Evolutionary conservation across 2,888 invertebrate species (phyloP).

Genomic region (Polylopha cassiicola): DNA sequence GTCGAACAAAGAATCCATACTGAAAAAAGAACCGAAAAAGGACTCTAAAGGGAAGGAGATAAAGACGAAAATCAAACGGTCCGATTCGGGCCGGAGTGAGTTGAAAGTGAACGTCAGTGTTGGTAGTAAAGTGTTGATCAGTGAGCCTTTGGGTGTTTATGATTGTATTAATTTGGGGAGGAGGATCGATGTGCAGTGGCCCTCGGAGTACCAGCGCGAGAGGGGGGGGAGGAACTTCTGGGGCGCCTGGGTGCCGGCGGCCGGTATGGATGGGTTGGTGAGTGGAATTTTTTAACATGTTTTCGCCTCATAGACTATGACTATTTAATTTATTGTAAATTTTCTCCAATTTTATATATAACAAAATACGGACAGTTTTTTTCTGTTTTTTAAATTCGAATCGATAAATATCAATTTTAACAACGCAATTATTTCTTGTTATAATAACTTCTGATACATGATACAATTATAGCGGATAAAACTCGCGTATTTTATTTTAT

Average conservation of each 20-base stretch:
- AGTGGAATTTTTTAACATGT: constrained; percentile 28
- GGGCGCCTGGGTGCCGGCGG: constrained; percentile 91
- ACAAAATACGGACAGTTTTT: too few relatives aligned
- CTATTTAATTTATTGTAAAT: too few relatives aligned
- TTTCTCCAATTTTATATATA: too few relatives aligned
- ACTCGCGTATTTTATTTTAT: too few relatives aligned
- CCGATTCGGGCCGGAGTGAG: constrained; percentile 62
- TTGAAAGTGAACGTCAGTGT: constrained; percentile 61
- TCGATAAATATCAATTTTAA: too few relatives aligned
- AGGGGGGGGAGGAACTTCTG: constrained; percentile 92
- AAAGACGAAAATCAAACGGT: constrained; percentile 64
- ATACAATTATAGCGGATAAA: too few relatives aligned
- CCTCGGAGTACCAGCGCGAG: constrained; percentile 90
- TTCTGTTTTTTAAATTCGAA: too few relatives aligned
- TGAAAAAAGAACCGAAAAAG: constrained; percentile 53
- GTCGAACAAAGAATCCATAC: constrained; percentile 49
- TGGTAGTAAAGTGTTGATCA: constrained; percentile 66
- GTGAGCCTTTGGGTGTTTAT: constrained; percentile 81
- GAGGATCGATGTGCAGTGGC: constrained; percentile 97
- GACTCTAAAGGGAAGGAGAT: constrained; percentile 60
- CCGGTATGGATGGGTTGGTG: constrained; percentile 94
- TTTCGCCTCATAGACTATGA: neutral
- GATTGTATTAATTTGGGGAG: constrained; percentile 94
- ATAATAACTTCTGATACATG: too few relatives aligned
- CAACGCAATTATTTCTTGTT: too few relatives aligned